Percentiles rank a stretch among this genome's conserved stretches.
These are phyloP conservation scores for Sinonovacula constricta DNA, from an alignment of 1,140 invertebrate species.

Conservation along the genomic window DNA sequence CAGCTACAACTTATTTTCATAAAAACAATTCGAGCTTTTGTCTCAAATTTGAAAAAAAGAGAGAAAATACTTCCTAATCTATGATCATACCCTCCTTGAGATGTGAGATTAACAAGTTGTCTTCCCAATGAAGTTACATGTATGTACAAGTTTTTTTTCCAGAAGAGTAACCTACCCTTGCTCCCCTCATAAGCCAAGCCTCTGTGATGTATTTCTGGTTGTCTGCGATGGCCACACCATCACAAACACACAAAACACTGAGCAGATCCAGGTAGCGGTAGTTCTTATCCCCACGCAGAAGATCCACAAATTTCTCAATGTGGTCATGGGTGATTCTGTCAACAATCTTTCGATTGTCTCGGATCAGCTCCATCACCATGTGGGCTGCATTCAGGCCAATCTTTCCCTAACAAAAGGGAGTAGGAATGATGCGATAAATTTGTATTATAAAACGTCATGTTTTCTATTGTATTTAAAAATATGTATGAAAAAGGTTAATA, in stretches of 20 bases:
- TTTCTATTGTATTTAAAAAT: no score
- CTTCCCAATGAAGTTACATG: no score
- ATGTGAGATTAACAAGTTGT: no score
- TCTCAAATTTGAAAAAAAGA: no score
- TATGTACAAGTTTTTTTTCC: no score
- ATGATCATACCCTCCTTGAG: no score
- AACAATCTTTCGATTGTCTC: constrained; percentile 76
- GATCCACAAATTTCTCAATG: constrained; percentile 73
- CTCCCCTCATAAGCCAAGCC: constrained; percentile 69
- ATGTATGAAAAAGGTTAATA: no score
- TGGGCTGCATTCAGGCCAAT: constrained; percentile 75
- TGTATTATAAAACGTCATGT: no score
- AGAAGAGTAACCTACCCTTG: constrained; percentile 61
- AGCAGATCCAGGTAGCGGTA: constrained; percentile 75
- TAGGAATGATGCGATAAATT: no score
- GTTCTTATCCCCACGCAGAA: constrained; percentile 73
- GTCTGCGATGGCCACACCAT: constrained; percentile 74
- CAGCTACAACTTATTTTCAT: no score
- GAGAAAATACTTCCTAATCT: no score
- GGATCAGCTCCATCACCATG: constrained; percentile 77
- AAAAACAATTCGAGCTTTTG: no score
- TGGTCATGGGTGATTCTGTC: constrained; percentile 74
- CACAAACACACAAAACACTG: constrained; percentile 76
- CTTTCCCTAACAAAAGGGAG: constrained; percentile 63
- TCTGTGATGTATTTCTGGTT: constrained; percentile 76